Evolutionary conservation across 1,140 invertebrate genomes (phyloP).

Genomic region (Listronotus bonariensis): DNA sequence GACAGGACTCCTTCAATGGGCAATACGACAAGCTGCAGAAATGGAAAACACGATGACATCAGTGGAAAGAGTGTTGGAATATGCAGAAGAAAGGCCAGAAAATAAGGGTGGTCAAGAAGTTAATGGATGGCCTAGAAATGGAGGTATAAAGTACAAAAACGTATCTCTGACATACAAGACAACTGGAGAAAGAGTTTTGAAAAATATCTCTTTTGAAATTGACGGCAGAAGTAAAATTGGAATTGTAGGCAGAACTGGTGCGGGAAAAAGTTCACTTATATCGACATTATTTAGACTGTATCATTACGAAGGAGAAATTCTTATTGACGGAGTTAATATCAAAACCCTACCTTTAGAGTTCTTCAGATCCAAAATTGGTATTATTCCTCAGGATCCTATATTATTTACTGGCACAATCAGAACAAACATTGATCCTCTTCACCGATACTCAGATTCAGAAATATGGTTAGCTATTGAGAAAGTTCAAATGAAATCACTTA

Average conservation of each 20-base stretch:
- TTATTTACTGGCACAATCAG: conserved; percentile 64
- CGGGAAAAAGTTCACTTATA: conserved; percentile 77
- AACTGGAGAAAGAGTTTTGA: conserved; percentile 66
- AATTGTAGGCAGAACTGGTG: conserved; percentile 58
- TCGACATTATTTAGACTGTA: conserved; percentile 72
- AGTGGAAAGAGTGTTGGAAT: conserved; percentile 77
- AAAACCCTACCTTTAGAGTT: conserved; percentile 64
- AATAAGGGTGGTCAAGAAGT: conserved; percentile 51
- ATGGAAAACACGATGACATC: conserved; percentile 80
- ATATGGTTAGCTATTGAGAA: conserved; percentile 50
- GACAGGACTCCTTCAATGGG: conserved; percentile 62
- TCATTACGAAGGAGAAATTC: conserved; percentile 63
- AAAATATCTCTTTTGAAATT: conserved; percentile 66
- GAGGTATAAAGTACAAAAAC: conserved; percentile 58
- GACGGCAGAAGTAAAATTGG: conserved; percentile 64
- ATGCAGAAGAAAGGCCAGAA: conserved; percentile 56
- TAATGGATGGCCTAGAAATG: conserved; percentile 31
- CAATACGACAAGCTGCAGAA: conserved; percentile 65
- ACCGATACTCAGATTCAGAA: conserved; percentile 57
- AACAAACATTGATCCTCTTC: conserved; percentile 64
- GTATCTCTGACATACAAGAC: conserved; percentile 70
- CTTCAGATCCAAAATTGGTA: conserved; percentile 63
- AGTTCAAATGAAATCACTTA: conserved; percentile 48
- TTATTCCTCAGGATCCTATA: conserved; percentile 69
- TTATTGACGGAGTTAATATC: conserved; percentile 70